A percentile compares a stretch with the other conserved stretches of the same genome.
phyloP scores from a whole-genome alignment of 35 echinoderm and acorn worm species.

The Amphiura filiformis region DNA sequence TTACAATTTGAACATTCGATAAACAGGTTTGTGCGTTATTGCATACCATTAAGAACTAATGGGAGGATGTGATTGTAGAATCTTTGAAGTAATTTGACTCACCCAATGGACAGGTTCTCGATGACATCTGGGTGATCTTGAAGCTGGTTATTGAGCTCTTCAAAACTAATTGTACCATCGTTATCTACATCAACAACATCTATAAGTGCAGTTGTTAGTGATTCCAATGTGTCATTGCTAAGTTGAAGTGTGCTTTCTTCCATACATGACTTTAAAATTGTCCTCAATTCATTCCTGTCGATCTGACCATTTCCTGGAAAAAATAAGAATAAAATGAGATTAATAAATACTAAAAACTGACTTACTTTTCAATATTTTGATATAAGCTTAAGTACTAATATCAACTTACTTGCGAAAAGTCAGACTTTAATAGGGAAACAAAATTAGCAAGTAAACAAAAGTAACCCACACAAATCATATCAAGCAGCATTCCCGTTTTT shows the following conservation, averaged over 20 bases:
- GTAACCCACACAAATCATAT: no score
- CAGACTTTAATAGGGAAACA: no score
- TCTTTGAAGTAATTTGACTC: neutral
- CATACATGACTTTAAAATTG: constrained; percentile 89
- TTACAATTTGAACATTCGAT: no score
- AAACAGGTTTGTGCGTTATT: no score
- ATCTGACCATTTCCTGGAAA: constrained; percentile 82
- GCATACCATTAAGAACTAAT: no score
- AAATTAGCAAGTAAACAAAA: no score
- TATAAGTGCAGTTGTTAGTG: constrained; percentile 74
- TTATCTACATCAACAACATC: constrained; percentile 90
- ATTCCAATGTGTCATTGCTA: constrained; percentile 67
- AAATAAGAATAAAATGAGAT: no score
- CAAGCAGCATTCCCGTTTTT: no score
- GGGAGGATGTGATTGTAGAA: no score
- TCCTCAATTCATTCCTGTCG: constrained; percentile 72
- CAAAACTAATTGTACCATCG: constrained; percentile 90
- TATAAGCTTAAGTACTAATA: no score
- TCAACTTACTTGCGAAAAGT: no score
- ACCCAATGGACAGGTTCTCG: constrained; percentile 99
- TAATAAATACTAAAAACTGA: neutral
- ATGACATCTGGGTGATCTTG: constrained; percentile 97
- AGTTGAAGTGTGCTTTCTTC: constrained; percentile 89
- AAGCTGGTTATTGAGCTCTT: constrained; percentile 78
- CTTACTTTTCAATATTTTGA: no score